Evolutionary conservation across 2,113 vertebrate species (phyloP), one percentile per base, ranked within the genome.

Genomic region (Tetrao urogallus): DNA sequence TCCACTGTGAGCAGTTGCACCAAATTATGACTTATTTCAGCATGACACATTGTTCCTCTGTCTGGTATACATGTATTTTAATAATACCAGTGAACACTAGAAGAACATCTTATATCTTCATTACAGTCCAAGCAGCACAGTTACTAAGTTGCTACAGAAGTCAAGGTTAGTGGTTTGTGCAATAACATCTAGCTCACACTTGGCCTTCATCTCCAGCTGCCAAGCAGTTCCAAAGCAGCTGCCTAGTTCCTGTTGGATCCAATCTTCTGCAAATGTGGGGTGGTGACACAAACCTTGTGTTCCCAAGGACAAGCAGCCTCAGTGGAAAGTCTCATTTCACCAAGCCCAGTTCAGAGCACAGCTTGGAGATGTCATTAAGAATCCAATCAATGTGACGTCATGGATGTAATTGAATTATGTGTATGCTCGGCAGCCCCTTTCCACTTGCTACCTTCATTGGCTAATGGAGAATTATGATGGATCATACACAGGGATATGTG

Each of bases 371-470:
- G 89, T 93, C 94, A 89, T 90, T 90, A 94, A 61, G 77, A 84
- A 97, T 93, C 88, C 94, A 94, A 95, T 90, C 88, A 86, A 38
- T 38, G 95, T 96, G 94, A 97, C 93, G 80, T 96, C 96, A 95
- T 17, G 54, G 70, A 86, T 94, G 93, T 94, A 97, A 97, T 90
- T 97, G 87, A 96, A 96, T 95, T 94, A 92, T 72, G 34, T 81
- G 45, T 84, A 65, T 16, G 88, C 74, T 94, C 90, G 95, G 76
- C 69, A 90, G 85, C 69, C 34, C 76, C 45, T 78, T 91, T 86
- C 82, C 91, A 45, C 93, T 95, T 11, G 85, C 61, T 86, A 69
- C 75, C 73, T 90, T 92, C 93, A 78, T 45, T 97, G 96, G 90
- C 76, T 94, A 81, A 83, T 78, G 88, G 3, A 69, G 94, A 82